Evolutionary conservation across 2,797 vertebrate genomes (phyloP), one percentile per base, ranked within the genome.

Genomic region (Coracias cyanogaster): DNA sequence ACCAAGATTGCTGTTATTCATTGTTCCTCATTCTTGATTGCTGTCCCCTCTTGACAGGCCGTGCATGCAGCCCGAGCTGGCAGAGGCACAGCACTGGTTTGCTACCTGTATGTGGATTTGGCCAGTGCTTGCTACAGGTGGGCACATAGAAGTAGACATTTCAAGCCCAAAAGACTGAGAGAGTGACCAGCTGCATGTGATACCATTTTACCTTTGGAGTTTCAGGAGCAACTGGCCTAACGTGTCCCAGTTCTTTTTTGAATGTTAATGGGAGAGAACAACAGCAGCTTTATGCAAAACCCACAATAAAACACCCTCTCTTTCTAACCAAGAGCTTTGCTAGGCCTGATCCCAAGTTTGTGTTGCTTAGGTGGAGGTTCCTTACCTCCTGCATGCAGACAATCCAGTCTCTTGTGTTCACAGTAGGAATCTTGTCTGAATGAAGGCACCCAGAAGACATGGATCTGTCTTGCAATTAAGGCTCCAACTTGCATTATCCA

Each of bases 81-180:
- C 39, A 72, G 66, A 46, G 78, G 55, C 43, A 17, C 61, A n/a
- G 66, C 45, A 13, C n/a, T 79, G 45, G 20, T 86, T 80, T 72
- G n/a, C 55, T 51, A 1, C 31, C n/a, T 28, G 4, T 9, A 4
- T 18, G 39, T 64, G 84, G 20, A 48, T 87, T 52, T 71, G 66
- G 43, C 35, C 39, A n/a, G 43, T 6, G 17, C 15, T 15, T 0
- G 0, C 39, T 29, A 16, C 43, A 55, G 35, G n/a, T 82, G 39
- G 33, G 8, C 20, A 77, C 0, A 1, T 0, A 60, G 39, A 12
- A 1, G 0, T 0, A 3, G 58, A 5, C 18, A 12, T 46, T 89
- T 49, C 60, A 70, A 52, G 22, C 28, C 18, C 10, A 20, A n/a
- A 17, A 52, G 45, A 60, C 18, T 15, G 29, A n/a, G 13, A 13